Base-by-base conservation (phyloP, 2,888 invertebrate species). In the Drosophila tripunctata region DNA sequence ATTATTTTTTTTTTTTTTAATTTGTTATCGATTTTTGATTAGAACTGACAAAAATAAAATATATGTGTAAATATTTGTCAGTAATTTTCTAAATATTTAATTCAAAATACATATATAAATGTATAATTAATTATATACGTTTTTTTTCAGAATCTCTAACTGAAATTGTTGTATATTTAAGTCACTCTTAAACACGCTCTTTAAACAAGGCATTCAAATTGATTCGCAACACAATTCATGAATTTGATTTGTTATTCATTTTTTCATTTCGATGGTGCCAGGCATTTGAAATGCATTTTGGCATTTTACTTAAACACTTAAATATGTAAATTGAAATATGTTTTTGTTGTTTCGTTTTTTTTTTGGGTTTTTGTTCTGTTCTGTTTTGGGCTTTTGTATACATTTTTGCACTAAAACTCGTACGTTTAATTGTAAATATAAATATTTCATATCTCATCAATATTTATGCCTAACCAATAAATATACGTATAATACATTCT, bases 251-350 rank as follows among this genome's bases (percentile, higher is more conserved):
- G 73, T 70, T 67, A 70, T 65, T 75, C 64, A 67, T 62, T 67
- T 76, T 70, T 78, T 62, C 17, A 41, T 63, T 60, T 43, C 40
- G n/a, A 65, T 58, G 61, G 36, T 19, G 66, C 56, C 72, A 52
- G 45, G 71, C 81, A 81, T 84, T 81, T 80, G 44, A 73, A 84
- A 84, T 80, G 84, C 79, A 57, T 78, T 72, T 81, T 67, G 78
- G 78, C 84, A 64, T 83, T 80, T 73, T 71, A 68, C 71, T 81
- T 71, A 78, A 85, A 82, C 79, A 82, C 79, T 82, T 84, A 78
- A 74, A 77, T 62, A 78, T 81, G 77, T 75, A 81, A 77, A 81
- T 81, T 72, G 71, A 75, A 75, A 77, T 75, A 62, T 55, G 45
- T 45, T 50, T 72, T 66, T 19, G n/a, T 60, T 17, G 8, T 27